Percentiles rank a stretch among this genome's conserved stretches.
These are phyloP conservation scores for Rugalucina vietnamica DNA, from an alignment of 2,888 invertebrate genomes.

Conservation along the genomic window DNA sequence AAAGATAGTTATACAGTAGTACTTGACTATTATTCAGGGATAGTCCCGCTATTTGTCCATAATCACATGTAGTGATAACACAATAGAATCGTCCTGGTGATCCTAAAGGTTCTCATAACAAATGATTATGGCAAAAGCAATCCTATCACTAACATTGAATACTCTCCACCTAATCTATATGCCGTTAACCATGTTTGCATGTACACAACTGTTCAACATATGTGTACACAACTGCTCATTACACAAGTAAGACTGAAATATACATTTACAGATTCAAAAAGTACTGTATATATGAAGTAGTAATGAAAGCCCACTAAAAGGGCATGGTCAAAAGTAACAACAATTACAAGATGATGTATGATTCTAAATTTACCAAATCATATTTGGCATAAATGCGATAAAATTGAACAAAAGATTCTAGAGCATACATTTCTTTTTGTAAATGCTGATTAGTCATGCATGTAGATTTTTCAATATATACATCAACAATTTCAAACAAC, in stretches of 20 bases:
- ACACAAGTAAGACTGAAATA: not conserved
- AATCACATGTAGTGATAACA: too few relatives aligned
- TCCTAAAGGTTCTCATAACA: too few relatives aligned
- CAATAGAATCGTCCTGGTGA: too few relatives aligned
- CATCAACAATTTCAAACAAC: not conserved
- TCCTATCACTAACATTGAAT: too few relatives aligned
- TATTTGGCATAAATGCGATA: slow-evolving; percentile 26
- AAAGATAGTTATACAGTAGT: not conserved
- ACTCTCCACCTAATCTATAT: too few relatives aligned
- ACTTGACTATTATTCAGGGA: too few relatives aligned
- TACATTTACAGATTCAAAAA: slow-evolving; percentile 2
- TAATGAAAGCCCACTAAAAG: not conserved
- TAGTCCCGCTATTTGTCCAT: too few relatives aligned
- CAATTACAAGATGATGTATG: not conserved
- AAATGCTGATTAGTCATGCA: slow-evolving; percentile 4
- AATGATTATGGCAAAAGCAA: too few relatives aligned
- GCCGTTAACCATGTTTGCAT: too few relatives aligned
- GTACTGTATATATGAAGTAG: not conserved
- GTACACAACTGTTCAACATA: too few relatives aligned
- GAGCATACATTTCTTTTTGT: not conserved
- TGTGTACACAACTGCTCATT: too few relatives aligned
- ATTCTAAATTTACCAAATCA: slow-evolving; percentile 29
- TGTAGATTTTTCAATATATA: too few relatives aligned
- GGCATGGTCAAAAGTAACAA: slow-evolving; percentile 4
- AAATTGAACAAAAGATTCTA: not conserved